A percentile compares a stretch with the other conserved stretches of the same genome.
These are phyloP conservation scores for Centropus unirufus DNA, from an alignment of 2,113 vertebrate species.

Conservation along the genomic window DNA sequence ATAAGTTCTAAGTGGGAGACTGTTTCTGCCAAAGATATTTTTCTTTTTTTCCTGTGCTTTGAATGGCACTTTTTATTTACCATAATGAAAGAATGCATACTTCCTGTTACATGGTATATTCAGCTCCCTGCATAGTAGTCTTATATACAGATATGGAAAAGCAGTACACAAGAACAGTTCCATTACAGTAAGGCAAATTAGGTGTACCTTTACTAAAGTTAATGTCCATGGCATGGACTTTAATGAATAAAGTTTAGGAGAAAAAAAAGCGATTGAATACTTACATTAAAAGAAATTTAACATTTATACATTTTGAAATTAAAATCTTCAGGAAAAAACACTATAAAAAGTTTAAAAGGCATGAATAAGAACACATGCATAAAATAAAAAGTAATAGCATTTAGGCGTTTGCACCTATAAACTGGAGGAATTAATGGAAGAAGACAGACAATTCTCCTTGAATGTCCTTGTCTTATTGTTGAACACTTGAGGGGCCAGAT, in stretches of 20 bases:
- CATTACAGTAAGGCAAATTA: background rate
- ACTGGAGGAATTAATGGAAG: background rate
- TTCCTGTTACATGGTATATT: background rate
- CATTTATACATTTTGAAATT: background rate
- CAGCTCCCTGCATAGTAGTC: background rate
- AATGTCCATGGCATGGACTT: background rate
- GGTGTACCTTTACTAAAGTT: background rate
- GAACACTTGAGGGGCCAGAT: background rate
- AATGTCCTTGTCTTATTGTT: background rate
- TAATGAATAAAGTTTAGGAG: background rate
- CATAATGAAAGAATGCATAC: background rate
- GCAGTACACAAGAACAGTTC: background rate
- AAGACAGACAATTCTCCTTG: background rate
- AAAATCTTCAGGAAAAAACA: background rate
- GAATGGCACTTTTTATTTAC: background rate
- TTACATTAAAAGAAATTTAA: background rate
- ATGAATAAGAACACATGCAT: background rate
- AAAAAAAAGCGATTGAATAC: background rate
- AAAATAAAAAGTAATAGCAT: rapidly evolving
- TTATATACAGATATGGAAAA: background rate
- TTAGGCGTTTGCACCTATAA: background rate
- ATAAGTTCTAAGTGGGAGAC: background rate
- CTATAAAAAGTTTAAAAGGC: background rate
- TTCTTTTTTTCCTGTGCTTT: background rate
- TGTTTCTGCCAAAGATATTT: background rate